phyloP scores from a whole-genome alignment of 2,888 invertebrate genomes.

The Sarcophaga caerulescens region DNA sequence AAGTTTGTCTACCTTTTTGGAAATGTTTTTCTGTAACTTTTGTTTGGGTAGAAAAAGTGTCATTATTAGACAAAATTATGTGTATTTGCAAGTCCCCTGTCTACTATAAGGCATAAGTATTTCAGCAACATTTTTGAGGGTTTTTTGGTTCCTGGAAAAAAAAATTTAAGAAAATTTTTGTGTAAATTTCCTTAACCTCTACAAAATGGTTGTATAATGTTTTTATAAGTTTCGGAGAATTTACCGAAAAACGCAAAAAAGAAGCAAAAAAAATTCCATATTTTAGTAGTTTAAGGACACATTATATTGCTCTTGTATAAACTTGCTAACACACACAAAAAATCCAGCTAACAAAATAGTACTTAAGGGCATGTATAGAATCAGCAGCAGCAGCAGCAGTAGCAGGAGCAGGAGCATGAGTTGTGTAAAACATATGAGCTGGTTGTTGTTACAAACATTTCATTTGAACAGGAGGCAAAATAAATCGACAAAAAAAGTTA shows the following conservation, averaged over 20 bases:
- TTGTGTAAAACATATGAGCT: slow-evolving; percentile 50
- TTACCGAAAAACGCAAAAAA: neutral
- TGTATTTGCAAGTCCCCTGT: slow-evolving; percentile 32
- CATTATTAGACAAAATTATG: slow-evolving; percentile 32
- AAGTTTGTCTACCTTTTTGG: too few species aligned
- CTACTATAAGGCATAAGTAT: slow-evolving; percentile 29
- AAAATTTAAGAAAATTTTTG: too few species aligned
- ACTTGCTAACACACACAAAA: neutral
- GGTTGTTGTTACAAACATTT: slow-evolving; percentile 37
- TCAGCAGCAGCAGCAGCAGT: neutral
- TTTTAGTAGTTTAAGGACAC: slow-evolving; percentile 32
- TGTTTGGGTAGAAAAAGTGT: neutral
- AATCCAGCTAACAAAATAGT: slow-evolving; percentile 51
- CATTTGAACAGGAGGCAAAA: slow-evolving; percentile 33
- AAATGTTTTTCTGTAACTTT: too few species aligned
- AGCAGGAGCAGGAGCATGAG: too few species aligned
- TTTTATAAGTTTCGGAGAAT: neutral
- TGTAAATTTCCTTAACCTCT: too few species aligned
- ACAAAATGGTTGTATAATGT: neutral
- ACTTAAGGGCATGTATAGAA: slow-evolving; percentile 59
- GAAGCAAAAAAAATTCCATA: neutral
- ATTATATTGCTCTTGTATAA: neutral
- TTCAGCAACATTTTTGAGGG: neutral
- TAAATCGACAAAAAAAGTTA: neutral
- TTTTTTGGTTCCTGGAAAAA: too few species aligned